Evolutionary conservation across 1,140 invertebrate genomes (phyloP).

Genomic region (Episyrphus balteatus): DNA sequence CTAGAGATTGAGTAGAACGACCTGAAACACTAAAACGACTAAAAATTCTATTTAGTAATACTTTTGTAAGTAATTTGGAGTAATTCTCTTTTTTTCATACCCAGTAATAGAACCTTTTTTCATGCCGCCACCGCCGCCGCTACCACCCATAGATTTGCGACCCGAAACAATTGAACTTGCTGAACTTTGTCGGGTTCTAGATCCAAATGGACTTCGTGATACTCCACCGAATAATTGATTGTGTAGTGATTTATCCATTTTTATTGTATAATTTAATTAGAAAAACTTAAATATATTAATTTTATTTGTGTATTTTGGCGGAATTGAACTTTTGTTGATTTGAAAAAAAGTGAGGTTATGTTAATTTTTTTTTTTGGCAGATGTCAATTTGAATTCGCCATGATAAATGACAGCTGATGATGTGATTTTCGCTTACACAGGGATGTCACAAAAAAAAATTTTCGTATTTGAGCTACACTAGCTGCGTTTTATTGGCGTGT

Average conservation of each 20-base stretch:
- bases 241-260: slow-evolving; percentile 6
- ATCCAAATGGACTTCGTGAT: slow-evolving; percentile 22
- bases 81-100: slow-evolving; percentile 14
- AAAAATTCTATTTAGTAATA: slow-evolving; percentile 11
- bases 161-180: slow-evolving; percentile 5
- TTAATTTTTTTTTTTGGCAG: too few species aligned
- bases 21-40: slow-evolving; percentile 47
- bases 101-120: slow-evolving; percentile 15
- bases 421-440: too few species aligned
- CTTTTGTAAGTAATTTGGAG: not conserved
- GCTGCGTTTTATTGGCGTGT: too few species aligned
- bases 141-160: slow-evolving; percentile 1
- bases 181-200: slow-evolving; percentile 7
- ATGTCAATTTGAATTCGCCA: too few species aligned
- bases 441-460: too few species aligned
- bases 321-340: too few species aligned
- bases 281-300: too few species aligned
- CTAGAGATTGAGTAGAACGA: slow-evolving; percentile 51
- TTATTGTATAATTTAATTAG: not conserved
- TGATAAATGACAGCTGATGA: too few species aligned
- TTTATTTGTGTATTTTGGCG: too few species aligned
- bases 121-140: not conserved
- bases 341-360: too few species aligned
- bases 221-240: slow-evolving; percentile 5
- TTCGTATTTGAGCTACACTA: too few species aligned